Percentiles rank a stretch among this genome's conserved stretches.
Evolutionary conservation across 2,888 invertebrate genomes (phyloP).

Genomic region (Drosophila helvetica): DNA sequence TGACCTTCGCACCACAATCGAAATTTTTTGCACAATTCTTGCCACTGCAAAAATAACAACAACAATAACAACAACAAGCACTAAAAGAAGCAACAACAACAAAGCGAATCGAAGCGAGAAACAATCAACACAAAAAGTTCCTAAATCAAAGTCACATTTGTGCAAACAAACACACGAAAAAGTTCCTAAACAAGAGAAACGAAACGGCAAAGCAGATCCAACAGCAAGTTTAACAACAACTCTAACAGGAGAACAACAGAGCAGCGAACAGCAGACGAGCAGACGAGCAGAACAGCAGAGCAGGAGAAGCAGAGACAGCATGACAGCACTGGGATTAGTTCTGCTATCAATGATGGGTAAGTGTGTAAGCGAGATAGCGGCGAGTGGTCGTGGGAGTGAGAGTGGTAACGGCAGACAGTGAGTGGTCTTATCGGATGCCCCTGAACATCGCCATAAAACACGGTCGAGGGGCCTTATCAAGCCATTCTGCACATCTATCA

Average conservation of each 20-base stretch:
- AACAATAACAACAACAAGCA: constrained; percentile 34
- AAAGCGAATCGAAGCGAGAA: constrained; percentile 16
- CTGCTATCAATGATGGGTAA: constrained; percentile 81
- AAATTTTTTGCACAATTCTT: constrained; percentile 61
- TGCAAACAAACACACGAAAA: constrained; percentile 24
- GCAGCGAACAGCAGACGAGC: constrained; percentile 30
- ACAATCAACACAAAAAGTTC: constrained; percentile 50
- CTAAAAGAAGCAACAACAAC: constrained; percentile 34
- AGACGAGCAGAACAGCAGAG: constrained; percentile 25
- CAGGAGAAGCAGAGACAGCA: constrained; percentile 34
- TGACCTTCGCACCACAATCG: constrained; percentile 40
- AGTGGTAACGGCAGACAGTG: neutral
- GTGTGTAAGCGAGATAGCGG: constrained; percentile 43
- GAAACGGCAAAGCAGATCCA: constrained; percentile 36
- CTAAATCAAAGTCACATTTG: constrained; percentile 55
- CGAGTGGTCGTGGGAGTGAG: neutral
- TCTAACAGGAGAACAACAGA: constrained; percentile 50
- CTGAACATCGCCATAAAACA: neutral
- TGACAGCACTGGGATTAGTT: constrained; percentile 79
- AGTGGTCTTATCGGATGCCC: neutral
- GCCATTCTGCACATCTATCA: constrained; percentile 55
- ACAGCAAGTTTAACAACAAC: constrained; percentile 11
- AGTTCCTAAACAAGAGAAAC: constrained; percentile 49
- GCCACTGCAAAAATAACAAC: constrained; percentile 47
- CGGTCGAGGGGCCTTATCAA: neutral